phyloP scores from a whole-genome alignment of 2,113 vertebrate genomes.

The Python bivittatus region DNA sequence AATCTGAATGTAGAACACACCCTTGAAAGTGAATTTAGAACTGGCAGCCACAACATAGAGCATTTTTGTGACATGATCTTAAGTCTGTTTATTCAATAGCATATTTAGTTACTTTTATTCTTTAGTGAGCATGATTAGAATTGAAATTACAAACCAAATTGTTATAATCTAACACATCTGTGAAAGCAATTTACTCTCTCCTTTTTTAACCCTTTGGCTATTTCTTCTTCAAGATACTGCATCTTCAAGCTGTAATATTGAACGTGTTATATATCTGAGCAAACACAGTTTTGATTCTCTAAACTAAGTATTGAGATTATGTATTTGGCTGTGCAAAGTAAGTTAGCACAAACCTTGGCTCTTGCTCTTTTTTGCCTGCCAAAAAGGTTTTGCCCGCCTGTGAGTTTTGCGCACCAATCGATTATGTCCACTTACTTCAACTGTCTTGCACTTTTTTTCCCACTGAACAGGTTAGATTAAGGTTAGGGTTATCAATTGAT shows the following conservation, averaged over 20 bases:
- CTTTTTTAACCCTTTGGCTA: neutral
- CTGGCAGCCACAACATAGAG: neutral
- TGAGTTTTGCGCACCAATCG: neutral
- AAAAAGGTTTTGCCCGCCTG: neutral
- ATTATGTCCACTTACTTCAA: neutral
- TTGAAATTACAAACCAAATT: neutral
- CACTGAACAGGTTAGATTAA: neutral
- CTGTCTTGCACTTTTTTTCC: neutral
- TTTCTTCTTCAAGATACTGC: neutral
- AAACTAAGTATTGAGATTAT: neutral
- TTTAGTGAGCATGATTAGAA: neutral
- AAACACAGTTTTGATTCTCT: neutral
- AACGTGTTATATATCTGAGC: neutral
- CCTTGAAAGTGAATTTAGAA: neutral
- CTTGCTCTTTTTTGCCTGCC: neutral
- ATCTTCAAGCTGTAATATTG: neutral
- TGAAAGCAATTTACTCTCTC: neutral
- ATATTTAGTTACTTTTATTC: neutral
- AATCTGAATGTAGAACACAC: neutral
- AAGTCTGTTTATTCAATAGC: neutral
- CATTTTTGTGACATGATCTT: neutral
- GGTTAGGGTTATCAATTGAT: neutral
- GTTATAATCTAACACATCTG: neutral
- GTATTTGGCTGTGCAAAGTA: neutral
- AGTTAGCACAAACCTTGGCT: neutral